Conservation (phyloP, 2,888 invertebrate species). For the Prosapia bicincta region DNA sequence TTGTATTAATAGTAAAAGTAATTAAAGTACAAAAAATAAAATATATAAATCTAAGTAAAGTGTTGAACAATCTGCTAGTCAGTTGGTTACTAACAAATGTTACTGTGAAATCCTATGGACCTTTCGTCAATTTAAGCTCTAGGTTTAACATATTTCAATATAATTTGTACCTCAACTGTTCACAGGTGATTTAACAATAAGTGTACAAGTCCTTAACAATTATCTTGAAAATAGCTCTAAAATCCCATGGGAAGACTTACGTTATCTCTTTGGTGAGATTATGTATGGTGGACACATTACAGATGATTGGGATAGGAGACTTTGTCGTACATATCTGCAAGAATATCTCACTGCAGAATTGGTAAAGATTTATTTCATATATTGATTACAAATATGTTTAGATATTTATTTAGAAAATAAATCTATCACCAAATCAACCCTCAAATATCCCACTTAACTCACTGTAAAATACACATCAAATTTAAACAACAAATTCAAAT, state of each 20-base stretch:
- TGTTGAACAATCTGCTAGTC: too few species aligned
- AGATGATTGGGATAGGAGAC: conserved; percentile 90
- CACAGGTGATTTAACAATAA: conserved; percentile 84
- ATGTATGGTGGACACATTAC: conserved; percentile 98
- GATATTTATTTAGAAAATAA: neutral
- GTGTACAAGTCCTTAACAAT: conserved; percentile 85
- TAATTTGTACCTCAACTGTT: too few species aligned
- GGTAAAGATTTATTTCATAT: conserved; percentile 28
- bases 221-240: conserved; percentile 84
- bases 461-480: neutral
- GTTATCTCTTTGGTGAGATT: conserved; percentile 93
- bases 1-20: too few species aligned
- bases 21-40: too few species aligned
- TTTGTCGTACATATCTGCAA: conserved; percentile 80
- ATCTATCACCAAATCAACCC: neutral
- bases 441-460: neutral
- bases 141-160: too few species aligned
- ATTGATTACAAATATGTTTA: neutral
- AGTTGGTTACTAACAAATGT: too few species aligned
- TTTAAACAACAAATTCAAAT: neutral
- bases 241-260: conserved; percentile 91
- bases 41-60: too few species aligned
- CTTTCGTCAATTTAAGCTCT: too few species aligned
- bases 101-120: too few species aligned
- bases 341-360: conserved; percentile 87